These are phyloP conservation scores for Sebastes schlegelii DNA, from an alignment of 2,113 vertebrate genomes.

Conservation along the genomic window DNA sequence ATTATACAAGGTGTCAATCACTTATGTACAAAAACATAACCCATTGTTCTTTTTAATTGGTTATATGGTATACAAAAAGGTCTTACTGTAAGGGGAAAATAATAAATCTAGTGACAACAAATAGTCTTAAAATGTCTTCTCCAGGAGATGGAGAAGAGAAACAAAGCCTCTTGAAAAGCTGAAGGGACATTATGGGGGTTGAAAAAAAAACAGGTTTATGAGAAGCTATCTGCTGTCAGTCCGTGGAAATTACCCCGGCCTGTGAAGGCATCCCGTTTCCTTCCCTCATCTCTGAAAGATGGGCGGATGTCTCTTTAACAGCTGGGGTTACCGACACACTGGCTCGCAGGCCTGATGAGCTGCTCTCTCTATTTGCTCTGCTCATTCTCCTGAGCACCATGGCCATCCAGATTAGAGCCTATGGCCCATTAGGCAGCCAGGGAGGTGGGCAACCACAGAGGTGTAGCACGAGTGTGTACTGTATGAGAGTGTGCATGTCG, in stretches of 20 bases:
- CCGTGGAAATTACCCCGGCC: constrained; percentile 51
- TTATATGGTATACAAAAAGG: background rate
- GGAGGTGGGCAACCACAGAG: constrained; percentile 73
- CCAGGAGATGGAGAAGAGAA: constrained; percentile 1
- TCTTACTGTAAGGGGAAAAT: constrained; percentile 7
- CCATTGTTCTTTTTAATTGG: background rate
- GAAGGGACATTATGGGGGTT: constrained; percentile 23
- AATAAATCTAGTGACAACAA: constrained; percentile 1
- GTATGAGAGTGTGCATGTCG: constrained; percentile 40
- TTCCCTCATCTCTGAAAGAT: constrained; percentile 66
- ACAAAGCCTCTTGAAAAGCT: constrained; percentile 21
- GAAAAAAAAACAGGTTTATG: constrained; percentile 13
- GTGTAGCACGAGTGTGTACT: constrained; percentile 55
- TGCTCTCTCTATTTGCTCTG: constrained; percentile 79
- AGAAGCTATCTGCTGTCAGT: constrained; percentile 60
- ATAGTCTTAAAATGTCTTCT: background rate
- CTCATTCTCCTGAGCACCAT: constrained; percentile 71
- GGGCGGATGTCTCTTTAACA: constrained; percentile 74
- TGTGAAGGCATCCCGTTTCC: constrained; percentile 49
- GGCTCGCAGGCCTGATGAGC: constrained; percentile 71
- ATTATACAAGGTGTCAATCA: background rate
- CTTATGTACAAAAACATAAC: background rate
- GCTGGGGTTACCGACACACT: constrained; percentile 69
- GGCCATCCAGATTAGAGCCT: constrained; percentile 82
- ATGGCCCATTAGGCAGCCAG: constrained; percentile 84